phyloP scores from a whole-genome alignment of 2,797 vertebrate species.

The Megalops cyprinoides region DNA sequence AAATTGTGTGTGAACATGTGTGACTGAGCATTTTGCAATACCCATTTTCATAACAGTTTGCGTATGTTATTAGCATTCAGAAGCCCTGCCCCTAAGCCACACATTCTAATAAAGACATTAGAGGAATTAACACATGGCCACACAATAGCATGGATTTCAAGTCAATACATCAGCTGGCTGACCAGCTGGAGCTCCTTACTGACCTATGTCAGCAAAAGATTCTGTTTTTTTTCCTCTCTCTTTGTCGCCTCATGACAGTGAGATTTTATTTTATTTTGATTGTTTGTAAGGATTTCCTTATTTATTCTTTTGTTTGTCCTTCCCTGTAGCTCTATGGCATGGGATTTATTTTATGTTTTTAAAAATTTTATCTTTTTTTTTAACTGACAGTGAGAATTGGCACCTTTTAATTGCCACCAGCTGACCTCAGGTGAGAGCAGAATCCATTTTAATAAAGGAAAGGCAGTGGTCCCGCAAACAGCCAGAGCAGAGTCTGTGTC shows the following conservation, averaged over 20 bases:
- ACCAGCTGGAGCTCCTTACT: slow-evolving; percentile 76
- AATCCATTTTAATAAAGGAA: background rate
- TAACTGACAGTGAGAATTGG: background rate
- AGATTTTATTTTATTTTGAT: no score
- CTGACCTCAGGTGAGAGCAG: background rate
- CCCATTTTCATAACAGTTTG: background rate
- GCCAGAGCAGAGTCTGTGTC: background rate
- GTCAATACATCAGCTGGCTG: slow-evolving; percentile 69
- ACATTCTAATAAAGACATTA: slow-evolving; percentile 68
- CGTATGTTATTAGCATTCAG: background rate
- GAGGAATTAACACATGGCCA: slow-evolving; percentile 73
- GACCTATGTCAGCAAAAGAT: slow-evolving; percentile 75
- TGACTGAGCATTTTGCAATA: background rate
- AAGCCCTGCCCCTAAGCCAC: slow-evolving; percentile 60
- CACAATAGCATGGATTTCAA: slow-evolving; percentile 70
- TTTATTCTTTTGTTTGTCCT: slow-evolving; percentile 36
- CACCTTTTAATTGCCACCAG: background rate
- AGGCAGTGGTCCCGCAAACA: background rate
- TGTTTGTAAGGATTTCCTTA: slow-evolving; percentile 17
- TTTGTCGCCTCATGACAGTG: slow-evolving; percentile 43
- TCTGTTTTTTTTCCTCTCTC: slow-evolving; percentile 62
- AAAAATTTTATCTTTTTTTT: background rate
- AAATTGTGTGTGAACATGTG: background rate
- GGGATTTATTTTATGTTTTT: background rate
- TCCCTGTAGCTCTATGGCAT: background rate